phyloP scores from a whole-genome alignment of 2,797 vertebrate species.

The Anomalospiza imberbis region DNA sequence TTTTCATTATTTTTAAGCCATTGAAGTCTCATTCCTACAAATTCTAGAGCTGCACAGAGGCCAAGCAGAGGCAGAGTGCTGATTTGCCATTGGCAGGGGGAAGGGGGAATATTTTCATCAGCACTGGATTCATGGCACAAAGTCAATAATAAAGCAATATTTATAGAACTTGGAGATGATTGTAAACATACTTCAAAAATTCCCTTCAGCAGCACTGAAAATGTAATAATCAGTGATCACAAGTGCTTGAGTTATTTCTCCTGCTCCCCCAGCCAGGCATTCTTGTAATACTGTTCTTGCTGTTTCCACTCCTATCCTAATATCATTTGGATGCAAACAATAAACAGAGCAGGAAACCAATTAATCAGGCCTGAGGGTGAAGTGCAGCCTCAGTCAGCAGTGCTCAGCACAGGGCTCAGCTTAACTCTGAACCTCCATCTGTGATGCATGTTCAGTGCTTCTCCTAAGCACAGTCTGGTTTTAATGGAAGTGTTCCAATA shows the following conservation, averaged over 20 bases:
- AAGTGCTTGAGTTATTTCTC: conserved; percentile 10
- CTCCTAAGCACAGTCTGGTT: fast-evolving
- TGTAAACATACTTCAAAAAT: conserved; percentile 52
- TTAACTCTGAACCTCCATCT: neutral
- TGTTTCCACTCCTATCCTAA: neutral
- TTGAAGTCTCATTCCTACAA: neutral
- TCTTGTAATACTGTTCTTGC: neutral
- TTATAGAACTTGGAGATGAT: conserved; percentile 42
- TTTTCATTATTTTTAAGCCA: conserved; percentile 34
- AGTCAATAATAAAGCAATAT: conserved; percentile 54
- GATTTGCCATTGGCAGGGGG: conserved; percentile 8
- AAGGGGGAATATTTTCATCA: neutral
- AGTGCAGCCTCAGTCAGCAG: neutral
- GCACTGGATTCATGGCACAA: conserved; percentile 8
- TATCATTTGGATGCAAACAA: neutral
- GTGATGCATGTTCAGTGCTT: neutral
- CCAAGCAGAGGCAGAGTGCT: neutral
- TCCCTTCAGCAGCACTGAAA: conserved; percentile 21
- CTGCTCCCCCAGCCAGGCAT: neutral
- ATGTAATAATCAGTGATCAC: conserved; percentile 47
- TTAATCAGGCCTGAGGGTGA: neutral
- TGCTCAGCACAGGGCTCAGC: neutral
- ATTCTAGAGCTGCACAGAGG: neutral
- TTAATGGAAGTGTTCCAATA: neutral
- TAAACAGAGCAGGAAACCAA: neutral